Evolutionary conservation across 2,888 invertebrate species (phyloP).

Genomic region (Tachina grossa): DNA sequence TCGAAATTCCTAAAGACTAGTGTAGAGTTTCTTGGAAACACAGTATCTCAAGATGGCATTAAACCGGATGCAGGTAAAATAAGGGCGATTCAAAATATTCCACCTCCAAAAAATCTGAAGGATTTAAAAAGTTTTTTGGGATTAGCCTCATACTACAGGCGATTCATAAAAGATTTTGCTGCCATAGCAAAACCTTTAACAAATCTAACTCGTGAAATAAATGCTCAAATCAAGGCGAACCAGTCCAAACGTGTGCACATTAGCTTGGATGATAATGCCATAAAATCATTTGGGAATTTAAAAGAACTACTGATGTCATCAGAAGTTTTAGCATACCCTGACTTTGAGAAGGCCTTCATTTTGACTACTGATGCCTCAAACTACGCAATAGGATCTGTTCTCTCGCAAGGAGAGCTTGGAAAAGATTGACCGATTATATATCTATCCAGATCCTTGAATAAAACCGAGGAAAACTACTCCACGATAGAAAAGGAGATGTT

Average conservation of each 20-base stretch:
- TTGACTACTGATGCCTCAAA: constrained; percentile 67
- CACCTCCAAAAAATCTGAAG: constrained; percentile 50
- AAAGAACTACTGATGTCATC: no score
- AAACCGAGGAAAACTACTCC: constrained; percentile 58
- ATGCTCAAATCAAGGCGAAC: constrained; percentile 47
- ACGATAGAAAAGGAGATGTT: constrained; percentile 64
- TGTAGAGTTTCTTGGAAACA: no score
- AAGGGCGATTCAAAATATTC: no score
- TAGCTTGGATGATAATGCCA: background rate
- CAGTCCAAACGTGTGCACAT: constrained; percentile 51
- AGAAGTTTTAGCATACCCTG: no score
- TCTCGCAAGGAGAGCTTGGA: constrained; percentile 58
- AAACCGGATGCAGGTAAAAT: no score
- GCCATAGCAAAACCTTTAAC: background rate
- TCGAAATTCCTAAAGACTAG: no score
- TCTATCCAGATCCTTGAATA: constrained; percentile 47
- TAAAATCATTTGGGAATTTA: no score
- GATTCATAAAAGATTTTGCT: constrained; percentile 52
- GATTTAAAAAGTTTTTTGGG: constrained; percentile 55
- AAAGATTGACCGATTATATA: constrained; percentile 6
- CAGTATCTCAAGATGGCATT: no score
- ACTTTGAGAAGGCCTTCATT: constrained; percentile 34
- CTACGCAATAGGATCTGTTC: constrained; percentile 61
- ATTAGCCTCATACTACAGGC: constrained; percentile 45
- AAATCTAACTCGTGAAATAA: background rate